Evolutionary conservation across 2,888 invertebrate species (phyloP).

Genomic region (Pterostichus niger): DNA sequence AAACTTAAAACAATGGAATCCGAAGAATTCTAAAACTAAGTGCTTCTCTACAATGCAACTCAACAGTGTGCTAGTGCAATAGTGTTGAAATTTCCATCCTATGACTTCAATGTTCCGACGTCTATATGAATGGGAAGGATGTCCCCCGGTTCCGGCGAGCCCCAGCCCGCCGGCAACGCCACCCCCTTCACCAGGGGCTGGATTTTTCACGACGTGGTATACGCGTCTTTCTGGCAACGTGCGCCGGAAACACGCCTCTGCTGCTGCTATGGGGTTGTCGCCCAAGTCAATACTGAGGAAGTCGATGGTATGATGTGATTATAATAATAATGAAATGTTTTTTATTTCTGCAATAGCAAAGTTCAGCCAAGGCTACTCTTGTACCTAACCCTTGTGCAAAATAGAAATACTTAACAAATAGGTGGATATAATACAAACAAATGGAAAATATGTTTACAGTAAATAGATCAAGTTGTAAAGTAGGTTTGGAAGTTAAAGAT

Average conservation of each 20-base stretch:
- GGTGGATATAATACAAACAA: too few relatives aligned
- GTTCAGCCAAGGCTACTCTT: too few relatives aligned
- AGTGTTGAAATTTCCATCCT: too few relatives aligned
- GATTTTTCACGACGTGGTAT: conserved; percentile 73
- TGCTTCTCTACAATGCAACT: background rate
- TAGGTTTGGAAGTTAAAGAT: too few relatives aligned
- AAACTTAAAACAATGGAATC: conserved; percentile 25
- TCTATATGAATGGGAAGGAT: conserved; percentile 71
- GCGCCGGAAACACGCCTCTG: conserved; percentile 69
- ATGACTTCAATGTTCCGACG: conserved; percentile 71
- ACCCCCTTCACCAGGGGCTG: conserved; percentile 71
- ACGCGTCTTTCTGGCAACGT: conserved; percentile 72
- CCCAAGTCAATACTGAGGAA: conserved; percentile 72
- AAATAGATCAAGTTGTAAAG: too few relatives aligned
- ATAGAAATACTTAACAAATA: too few relatives aligned
- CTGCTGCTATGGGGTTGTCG: conserved; percentile 68
- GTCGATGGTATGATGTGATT: conserved; percentile 70
- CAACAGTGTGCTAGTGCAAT: background rate
- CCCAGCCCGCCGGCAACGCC: conserved; percentile 71
- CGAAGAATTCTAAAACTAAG: background rate
- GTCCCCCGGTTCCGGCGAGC: conserved; percentile 69
- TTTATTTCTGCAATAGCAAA: too few relatives aligned
- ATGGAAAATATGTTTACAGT: too few relatives aligned
- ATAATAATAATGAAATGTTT: too few relatives aligned
- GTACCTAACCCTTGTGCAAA: too few relatives aligned